Conservation (phyloP, 2,113 vertebrate genomes). For the Anoura caudifer region DNA sequence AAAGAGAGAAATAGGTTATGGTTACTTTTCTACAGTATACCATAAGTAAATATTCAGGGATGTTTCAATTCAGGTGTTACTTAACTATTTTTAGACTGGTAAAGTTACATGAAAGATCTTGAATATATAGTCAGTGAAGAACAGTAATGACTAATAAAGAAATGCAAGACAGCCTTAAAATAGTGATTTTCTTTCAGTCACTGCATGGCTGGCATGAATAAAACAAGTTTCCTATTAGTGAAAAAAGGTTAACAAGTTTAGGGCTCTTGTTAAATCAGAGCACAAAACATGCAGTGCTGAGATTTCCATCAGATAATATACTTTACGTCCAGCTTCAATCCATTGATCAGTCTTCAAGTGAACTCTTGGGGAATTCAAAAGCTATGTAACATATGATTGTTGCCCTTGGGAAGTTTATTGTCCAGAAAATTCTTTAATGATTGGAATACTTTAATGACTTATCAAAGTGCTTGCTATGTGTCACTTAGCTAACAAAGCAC, state of each 20-base stretch:
- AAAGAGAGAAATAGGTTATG: background rate
- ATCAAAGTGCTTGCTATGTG: background rate
- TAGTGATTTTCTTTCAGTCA: background rate
- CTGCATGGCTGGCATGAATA: background rate
- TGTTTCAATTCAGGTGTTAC: background rate
- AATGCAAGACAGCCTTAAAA: background rate
- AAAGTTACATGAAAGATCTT: background rate
- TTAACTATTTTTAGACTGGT: background rate
- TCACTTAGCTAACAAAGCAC: background rate
- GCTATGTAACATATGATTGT: background rate
- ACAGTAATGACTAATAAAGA: background rate
- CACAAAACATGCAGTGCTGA: background rate
- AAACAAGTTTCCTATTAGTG: background rate
- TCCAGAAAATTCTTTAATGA: background rate
- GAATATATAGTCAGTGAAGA: background rate
- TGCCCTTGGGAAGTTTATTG: background rate
- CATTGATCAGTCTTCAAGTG: background rate
- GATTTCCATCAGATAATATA: background rate
- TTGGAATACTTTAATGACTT: background rate
- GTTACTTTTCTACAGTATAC: background rate
- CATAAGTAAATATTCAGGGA: background rate
- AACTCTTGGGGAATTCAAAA: background rate
- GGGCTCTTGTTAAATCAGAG: background rate
- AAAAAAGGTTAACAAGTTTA: background rate
- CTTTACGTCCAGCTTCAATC: background rate